Base-by-base conservation (phyloP, 2,888 invertebrate species). In the Ctena decussata region DNA sequence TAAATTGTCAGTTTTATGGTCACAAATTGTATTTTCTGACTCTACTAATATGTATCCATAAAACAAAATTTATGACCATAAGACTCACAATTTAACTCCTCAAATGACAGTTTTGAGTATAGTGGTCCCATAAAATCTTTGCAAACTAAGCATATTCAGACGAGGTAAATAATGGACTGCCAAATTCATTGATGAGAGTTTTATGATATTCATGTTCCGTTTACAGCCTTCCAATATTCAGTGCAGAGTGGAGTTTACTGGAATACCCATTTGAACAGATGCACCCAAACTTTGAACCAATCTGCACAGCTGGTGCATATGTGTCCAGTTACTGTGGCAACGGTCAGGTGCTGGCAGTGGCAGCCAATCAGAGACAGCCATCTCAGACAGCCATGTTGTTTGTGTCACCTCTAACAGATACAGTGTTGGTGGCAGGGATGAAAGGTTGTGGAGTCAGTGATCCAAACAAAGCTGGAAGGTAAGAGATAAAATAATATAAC, bases 321-420 rank as follows among this genome's bases (percentile, higher is more conserved):
- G 84, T 94, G 0, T 81, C 91, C 6, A 88, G 90, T 69, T 93
- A 93, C 79, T 92, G 94, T 21, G 90, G 90, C 72, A 94, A 93
- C 88, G 94, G 94, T 41, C 94, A 94, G 85, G 92, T 95, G 74
- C 82, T 95, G 8, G 95, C 95, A 32, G 91, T 95, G 37, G 95
- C 94, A 65, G 93, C 94, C 87, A 95, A 95, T 89, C 94, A 94
- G 88, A 92, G 89, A 65, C 86, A 86, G 46, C 92, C 94, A 2
- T 85, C 89, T 60, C 86, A 90, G 65, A 94, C 93, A 30, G 90
- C 91, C 75, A 89, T 95, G 86, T 76, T 95, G 82, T 95, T 93
- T 91, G 90, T 95, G 44, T 94, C 95, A 6, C 91, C 94, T 0
- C 85, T 93, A 73, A 93, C 94, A 32, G 94, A 94, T 75, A 94